Conservation (phyloP, 2,888 invertebrate genomes). For the Melangyna quadrimaculata region DNA sequence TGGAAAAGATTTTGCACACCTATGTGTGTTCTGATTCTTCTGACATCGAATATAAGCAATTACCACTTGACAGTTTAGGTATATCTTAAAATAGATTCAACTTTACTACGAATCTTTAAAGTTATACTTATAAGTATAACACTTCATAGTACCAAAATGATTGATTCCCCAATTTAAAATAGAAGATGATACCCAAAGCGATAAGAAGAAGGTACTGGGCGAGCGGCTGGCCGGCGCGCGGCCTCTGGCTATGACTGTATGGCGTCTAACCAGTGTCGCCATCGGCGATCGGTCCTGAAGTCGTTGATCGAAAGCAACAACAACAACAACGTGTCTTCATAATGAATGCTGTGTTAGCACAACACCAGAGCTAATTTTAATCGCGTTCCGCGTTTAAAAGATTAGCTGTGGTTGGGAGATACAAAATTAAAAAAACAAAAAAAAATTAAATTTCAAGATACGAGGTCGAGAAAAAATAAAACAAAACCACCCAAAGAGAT, state of each 20-base stretch:
- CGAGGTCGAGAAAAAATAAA: not conserved
- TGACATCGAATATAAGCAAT: not conserved
- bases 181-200: conserved; percentile 38
- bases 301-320: conserved; percentile 41
- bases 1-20: not conserved
- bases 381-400: conserved; percentile 53
- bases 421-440: conserved; percentile 12
- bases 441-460: conserved; percentile 7
- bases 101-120: not conserved
- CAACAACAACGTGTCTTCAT: conserved; percentile 18
- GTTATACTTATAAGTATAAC: not conserved
- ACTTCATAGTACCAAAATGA: conserved; percentile 16
- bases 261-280: conserved; percentile 45
- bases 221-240: not conserved
- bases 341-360: conserved; percentile 39
- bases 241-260: not conserved
- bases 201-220: conserved; percentile 5
- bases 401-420: conserved; percentile 23
- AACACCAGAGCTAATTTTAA: conserved; percentile 64
- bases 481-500: not conserved
- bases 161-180: conserved; percentile 59
- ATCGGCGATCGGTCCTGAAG: conserved; percentile 23
- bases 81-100: conserved; percentile 8
- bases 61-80: conserved; percentile 29
- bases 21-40: too few relatives aligned